Evolutionary conservation across 2,888 invertebrate genomes (phyloP), one percentile per base, ranked within the genome.

Genomic region (Drosophila sordidapex): DNA sequence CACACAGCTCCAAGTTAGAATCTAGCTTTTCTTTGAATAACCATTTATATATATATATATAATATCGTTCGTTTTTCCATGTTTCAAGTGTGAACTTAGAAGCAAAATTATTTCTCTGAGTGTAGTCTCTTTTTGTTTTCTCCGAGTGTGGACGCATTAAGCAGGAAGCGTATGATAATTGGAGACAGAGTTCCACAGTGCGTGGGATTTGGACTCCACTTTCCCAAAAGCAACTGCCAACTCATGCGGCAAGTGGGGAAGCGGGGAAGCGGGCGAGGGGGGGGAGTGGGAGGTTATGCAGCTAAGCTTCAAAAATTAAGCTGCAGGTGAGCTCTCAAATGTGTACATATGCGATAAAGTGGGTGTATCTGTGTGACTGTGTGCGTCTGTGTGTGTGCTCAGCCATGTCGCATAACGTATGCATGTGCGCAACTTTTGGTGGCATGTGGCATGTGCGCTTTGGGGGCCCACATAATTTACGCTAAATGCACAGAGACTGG

Each of bases 401-500:
- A 76, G 88, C 65, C 86, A 70, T 89, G 79, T 74, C 79, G 61
- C 77, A 79, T 46, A 46, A 46, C 15, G 46, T 46, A 46, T 46
- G 46, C 85, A 68, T 70, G 69, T 70, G 60, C 65, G 71, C 57
- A 46, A 61, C 60, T 65, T 68, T 80, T 69, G 64, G 56, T 54
- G 71, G 57, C 76, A 84, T 71, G 67, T 74, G 87, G 76, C 79
- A 62, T 56, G n/a, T 38, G 56, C 38, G 56, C 48, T 61, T 52
- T 60, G 67, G 72, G 74, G 59, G 27, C 56, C 56, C 38, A 40
- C 72, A 66, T 89, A 79, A 89, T 89, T 89, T 76, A 89, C 89
- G 87, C 87, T 87, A 82, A 89, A 84, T 82, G 84, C 89, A 84
- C 85, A 79, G 27, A 36, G 18, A 25, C 83, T 68, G 73, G 68